Evolutionary conservation across 2,888 invertebrate species (phyloP).

Genomic region (Nephrotoma guestfalica): DNA sequence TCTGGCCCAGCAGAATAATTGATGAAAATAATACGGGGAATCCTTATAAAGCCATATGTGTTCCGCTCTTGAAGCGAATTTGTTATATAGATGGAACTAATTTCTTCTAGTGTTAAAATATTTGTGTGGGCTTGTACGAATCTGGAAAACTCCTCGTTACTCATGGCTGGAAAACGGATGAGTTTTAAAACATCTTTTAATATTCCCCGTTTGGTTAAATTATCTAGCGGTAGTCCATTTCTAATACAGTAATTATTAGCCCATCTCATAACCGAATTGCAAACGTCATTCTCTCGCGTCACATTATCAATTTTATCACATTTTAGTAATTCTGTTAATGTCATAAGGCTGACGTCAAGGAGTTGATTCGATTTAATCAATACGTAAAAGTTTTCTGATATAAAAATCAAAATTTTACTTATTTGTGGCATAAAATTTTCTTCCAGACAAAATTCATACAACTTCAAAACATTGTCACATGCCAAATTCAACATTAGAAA

Average conservation of each 20-base stretch:
- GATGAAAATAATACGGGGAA: background rate
- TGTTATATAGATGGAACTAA: background rate
- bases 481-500: background rate
- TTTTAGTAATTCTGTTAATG: background rate
- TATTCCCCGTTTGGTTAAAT: background rate
- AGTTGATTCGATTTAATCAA: background rate
- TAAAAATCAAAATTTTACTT: background rate
- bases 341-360: background rate
- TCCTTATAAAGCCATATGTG: background rate
- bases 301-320: background rate
- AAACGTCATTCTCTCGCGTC: background rate
- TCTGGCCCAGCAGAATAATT: background rate
- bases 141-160: background rate
- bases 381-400: background rate
- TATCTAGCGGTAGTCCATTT: background rate
- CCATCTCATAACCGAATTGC: background rate
- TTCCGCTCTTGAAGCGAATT: background rate
- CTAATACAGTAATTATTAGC: background rate
- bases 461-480: background rate
- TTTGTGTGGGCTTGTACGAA: background rate
- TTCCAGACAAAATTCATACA: background rate
- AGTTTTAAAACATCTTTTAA: background rate
- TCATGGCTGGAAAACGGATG: background rate
- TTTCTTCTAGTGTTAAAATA: background rate
- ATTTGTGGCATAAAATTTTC: background rate